Evolutionary conservation across 2,113 vertebrate species (phyloP), one percentile per base, ranked within the genome.

Genomic region (Clinocottus analis): DNA sequence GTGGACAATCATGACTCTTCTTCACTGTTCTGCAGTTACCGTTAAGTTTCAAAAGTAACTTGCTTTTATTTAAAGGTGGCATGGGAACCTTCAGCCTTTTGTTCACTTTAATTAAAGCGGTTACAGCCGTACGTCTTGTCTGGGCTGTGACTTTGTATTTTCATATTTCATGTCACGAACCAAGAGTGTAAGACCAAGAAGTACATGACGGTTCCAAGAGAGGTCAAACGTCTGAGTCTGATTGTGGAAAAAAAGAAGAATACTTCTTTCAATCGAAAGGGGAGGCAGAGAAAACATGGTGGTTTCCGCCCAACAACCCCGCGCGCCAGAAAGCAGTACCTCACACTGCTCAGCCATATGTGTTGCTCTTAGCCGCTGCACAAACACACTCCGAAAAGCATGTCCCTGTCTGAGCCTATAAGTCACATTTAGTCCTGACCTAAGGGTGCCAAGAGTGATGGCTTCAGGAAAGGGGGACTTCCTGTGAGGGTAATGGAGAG

Each of bases 381-480:
- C 79, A 93, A 93, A 93, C 86, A 94, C 75, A 43, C 27, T 67
- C 80, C 69, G 76, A 76, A 62, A 41, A 76, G 61, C 45, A n/a
- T 63, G 65, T 75, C 80, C 70, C 83, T 66, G 70, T 77, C 82
- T 66, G 51, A 60, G 82, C 67, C 87, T 83, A 88, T 91, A 92
- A 92, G 89, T 93, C 89, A 93, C 85, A 63, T 87, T 76, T 64
- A 86, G 83, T 67, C 70, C 79, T 91, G 92, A 92, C 86, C 90
- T 74, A 14, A 39, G 77, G 75, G 81, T 87, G 70, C 72, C 61
- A 65, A 86, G 91, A 94, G 65, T 88, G 89, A 93, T 90, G 91
- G 85, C 75, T 89, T 79, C 91, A 92, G 92, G 92, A 93, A 92
- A 85, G 84, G 79, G 75, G 83, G 82, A 89, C 92, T 93, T 94